phyloP scores from a whole-genome alignment of 2,113 vertebrate genomes.

The Rattus rattus region DNA sequence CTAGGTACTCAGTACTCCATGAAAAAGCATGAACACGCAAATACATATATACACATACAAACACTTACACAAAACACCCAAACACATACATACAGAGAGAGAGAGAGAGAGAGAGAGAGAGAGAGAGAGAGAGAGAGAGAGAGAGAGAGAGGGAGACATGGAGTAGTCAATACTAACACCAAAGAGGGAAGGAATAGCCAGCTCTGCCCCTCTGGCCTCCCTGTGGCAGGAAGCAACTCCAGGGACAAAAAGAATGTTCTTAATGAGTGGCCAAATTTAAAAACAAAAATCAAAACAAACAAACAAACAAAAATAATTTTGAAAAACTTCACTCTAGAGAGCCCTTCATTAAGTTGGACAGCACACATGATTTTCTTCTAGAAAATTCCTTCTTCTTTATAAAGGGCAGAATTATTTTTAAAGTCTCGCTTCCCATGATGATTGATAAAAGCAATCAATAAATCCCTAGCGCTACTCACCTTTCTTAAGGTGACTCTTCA shows the following conservation, averaged over 20 bases:
- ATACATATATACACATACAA: neutral
- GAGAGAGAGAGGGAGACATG: too few species aligned
- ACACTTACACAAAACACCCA: neutral
- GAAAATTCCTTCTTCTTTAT: conserved; percentile 26
- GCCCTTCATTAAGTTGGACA: neutral
- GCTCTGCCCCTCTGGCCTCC: neutral
- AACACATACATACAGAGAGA: neutral
- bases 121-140: too few species aligned
- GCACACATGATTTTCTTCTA: neutral
- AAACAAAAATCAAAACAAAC: neutral
- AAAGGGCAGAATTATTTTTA: neutral
- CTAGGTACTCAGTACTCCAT: neutral
- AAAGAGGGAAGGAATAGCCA: too few species aligned
- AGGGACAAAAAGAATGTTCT: neutral
- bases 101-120: too few species aligned
- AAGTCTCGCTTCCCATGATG: neutral
- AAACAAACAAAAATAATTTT: neutral
- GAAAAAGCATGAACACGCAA: neutral
- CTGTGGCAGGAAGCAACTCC: neutral
- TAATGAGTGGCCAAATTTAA: neutral
- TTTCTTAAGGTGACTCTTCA: neutral
- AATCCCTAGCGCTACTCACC: neutral
- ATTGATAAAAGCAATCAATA: conserved; percentile 9
- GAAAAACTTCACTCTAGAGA: neutral
- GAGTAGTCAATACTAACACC: neutral